Base-by-base conservation (phyloP, 2,888 invertebrate species). In the Hedychridium roseum region DNA sequence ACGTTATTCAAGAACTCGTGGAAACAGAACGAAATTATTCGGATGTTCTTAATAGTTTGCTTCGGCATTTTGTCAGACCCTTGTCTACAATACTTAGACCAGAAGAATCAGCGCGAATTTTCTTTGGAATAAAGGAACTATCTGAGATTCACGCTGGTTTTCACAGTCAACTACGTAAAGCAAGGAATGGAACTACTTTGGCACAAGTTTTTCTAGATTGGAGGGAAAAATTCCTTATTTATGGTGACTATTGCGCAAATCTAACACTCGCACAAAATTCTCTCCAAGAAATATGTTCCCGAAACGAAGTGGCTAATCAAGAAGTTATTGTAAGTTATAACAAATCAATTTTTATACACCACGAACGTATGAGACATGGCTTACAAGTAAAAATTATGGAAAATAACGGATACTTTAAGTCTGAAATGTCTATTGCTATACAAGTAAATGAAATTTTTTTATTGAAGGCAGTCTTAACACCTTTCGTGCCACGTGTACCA, bases 1-100 rank as follows among this genome's bases (percentile, higher is more conserved):
- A 94, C 76, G 92, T 93, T 35, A 91, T 94, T 70, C 86, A 91
- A 57, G 99, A 99, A 79, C 82, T 99, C 43, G 87, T 97, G 27
- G 97, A 97, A 78, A 99, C 99, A 0, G 99, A 99, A 80, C 89
- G 89, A 70, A 98, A 98, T 80, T 99, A 98, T 77, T 89, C 97
- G 37, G 94, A 95, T 71, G 97, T 97, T 7, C 83, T 99, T 41
- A 87, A 86, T 71, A 95, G 93, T 81, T 84, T 95, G 38, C 85
- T 89, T 63, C 85, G 85, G 63, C 87, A 90, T 76, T 95, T 94
- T 73, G 86, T 92, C 80, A 83, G 86, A 66, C 92, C 92, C 2
- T 81, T 98, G 57, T 84, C 85, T 45, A 82, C 84, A 37, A 82
- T 87, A 57, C 81, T 98, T 66, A 85, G 85, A 57, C 84, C 86